Evolutionary conservation across 2,888 invertebrate genomes (phyloP).

Genomic region (Metallyticus violacea): DNA sequence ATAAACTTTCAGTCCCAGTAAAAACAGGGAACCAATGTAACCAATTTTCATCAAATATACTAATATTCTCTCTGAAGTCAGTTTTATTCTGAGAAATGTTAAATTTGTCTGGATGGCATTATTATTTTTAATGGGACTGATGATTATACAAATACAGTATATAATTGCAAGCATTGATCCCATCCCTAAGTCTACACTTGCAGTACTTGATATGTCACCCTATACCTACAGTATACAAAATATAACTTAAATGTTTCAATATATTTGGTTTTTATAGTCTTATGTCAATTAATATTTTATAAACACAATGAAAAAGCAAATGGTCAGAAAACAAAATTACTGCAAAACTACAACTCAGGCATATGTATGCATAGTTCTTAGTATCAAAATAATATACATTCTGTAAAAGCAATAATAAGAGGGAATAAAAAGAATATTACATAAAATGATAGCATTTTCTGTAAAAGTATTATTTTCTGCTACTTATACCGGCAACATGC

Average conservation of each 20-base stretch:
- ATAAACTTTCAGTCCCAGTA: slow-evolving; percentile 9
- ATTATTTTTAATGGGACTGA: slow-evolving; percentile 3
- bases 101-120: background rate
- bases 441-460: background rate
- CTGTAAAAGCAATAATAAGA: background rate
- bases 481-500: background rate
- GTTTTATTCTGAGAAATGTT: background rate
- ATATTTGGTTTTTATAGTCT: slow-evolving; percentile 33
- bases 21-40: background rate
- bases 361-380: background rate
- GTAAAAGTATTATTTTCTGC: background rate
- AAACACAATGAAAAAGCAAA: slow-evolving; percentile 6
- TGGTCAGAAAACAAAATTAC: background rate
- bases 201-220: slow-evolving; percentile 27
- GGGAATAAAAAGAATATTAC: background rate
- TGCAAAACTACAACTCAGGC: background rate
- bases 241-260: slow-evolving; percentile 27
- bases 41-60: background rate
- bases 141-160: background rate
- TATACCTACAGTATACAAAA: slow-evolving; percentile 29
- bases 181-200: slow-evolving; percentile 14
- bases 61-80: background rate
- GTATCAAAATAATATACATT: background rate
- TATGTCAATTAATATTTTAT: slow-evolving; percentile 25
- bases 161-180: slow-evolving; percentile 13